Percentiles rank a stretch among this genome's conserved stretches.
These are phyloP conservation scores for Ormyrus rosae DNA, from an alignment of 2,888 invertebrate genomes.

Conservation along the genomic window DNA sequence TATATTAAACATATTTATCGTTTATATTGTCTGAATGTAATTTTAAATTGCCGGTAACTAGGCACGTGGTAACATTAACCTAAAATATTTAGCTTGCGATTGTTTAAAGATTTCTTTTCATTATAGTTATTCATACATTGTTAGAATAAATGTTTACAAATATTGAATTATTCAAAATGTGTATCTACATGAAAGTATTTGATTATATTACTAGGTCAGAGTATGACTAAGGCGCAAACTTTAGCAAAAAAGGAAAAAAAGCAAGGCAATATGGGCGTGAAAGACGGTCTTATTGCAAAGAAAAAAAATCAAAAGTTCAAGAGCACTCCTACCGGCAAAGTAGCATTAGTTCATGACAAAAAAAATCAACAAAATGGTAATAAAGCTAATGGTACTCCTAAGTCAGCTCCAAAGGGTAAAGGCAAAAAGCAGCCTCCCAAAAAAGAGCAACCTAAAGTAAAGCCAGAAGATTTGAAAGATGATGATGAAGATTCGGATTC, in stretches of 20 bases:
- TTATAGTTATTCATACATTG: not conserved
- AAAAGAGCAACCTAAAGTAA: slow-evolving; percentile 13
- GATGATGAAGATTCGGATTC: slow-evolving; percentile 3
- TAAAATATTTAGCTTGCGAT: slow-evolving; percentile 6
- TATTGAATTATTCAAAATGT: not conserved
- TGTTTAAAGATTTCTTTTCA: not conserved
- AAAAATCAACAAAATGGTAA: slow-evolving; percentile 36
- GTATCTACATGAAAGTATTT: not conserved
- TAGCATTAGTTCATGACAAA: slow-evolving; percentile 41
- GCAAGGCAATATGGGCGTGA: slow-evolving; percentile 52
- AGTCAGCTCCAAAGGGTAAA: slow-evolving; percentile 15
- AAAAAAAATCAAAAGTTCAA: slow-evolving; percentile 64
- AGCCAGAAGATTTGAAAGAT: slow-evolving; percentile 4
- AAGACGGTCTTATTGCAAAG: slow-evolving; percentile 61
- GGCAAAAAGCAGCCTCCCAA: slow-evolving; percentile 7
- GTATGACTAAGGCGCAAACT: slow-evolving; percentile 48
- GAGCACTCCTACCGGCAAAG: slow-evolving; percentile 62
- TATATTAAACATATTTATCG: not conserved
- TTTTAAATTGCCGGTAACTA: not conserved
- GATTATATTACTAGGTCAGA: not conserved
- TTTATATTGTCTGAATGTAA: not conserved
- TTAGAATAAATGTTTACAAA: not conserved
- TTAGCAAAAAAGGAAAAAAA: slow-evolving; percentile 40
- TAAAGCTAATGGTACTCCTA: slow-evolving; percentile 3
- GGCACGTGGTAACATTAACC: slow-evolving; percentile 52